Percentiles rank a stretch among this genome's conserved stretches.
These are phyloP conservation scores for Eledona agricola DNA, from an alignment of 2,888 invertebrate species.

Conservation along the genomic window DNA sequence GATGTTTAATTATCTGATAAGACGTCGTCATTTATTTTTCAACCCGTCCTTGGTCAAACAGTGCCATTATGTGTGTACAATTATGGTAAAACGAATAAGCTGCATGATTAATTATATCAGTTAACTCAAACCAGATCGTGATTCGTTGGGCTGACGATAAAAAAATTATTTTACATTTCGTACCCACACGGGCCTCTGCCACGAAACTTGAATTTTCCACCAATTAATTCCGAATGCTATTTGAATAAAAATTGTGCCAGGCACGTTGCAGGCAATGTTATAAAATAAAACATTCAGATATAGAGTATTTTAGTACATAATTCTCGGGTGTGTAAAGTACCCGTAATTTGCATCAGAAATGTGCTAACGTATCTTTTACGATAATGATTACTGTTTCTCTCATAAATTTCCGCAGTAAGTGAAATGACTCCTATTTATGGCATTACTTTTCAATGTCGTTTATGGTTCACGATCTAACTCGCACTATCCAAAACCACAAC, in stretches of 20 bases:
- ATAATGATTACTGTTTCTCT: conserved; percentile 17
- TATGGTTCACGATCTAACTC: no score
- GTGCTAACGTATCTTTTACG: conserved; percentile 21
- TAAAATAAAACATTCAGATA: no score
- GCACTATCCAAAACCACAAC: no score
- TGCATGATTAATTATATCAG: conserved; percentile 22
- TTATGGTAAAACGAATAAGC: conserved; percentile 9
- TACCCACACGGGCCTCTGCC: conserved; percentile 18
- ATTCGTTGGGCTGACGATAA: conserved; percentile 9
- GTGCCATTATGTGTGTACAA: conserved; percentile 9
- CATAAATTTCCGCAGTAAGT: conserved; percentile 16
- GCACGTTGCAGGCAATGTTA: no score
- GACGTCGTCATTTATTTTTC: conserved; percentile 18
- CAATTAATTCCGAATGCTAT: conserved; percentile 2
- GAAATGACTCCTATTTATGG: no score
- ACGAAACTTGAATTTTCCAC: conserved; percentile 10
- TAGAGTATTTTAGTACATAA: no score
- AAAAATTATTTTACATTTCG: conserved; percentile 15
- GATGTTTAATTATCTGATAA: conserved; percentile 28
- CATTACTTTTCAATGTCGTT: no score
- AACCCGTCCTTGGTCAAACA: conserved; percentile 11
- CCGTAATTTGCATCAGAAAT: no score
- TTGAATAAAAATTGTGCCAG: no score
- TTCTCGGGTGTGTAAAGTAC: no score
- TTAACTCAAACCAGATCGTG: conserved; percentile 25